phyloP scores from a whole-genome alignment of 2,113 vertebrate species.

The Jacana jacana region DNA sequence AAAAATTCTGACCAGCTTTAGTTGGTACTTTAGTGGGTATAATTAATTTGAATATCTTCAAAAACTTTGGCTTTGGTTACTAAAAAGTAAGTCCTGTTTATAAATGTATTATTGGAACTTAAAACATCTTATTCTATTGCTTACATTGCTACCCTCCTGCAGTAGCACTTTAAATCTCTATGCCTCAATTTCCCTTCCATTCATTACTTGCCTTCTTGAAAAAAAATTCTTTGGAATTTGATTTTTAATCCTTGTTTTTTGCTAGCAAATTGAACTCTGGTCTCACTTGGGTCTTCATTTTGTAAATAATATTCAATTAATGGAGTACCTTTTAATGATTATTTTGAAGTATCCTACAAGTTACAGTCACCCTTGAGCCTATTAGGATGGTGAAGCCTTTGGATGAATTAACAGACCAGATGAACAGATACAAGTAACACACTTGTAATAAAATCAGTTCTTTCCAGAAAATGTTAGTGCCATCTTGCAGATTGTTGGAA shows the following conservation, averaged over 20 bases:
- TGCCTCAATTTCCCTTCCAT: neutral
- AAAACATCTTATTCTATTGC: neutral
- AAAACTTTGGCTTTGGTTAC: no score
- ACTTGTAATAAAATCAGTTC: neutral
- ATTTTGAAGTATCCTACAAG: neutral
- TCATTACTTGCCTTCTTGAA: neutral
- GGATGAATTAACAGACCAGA: constrained; percentile 43
- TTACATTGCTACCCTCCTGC: neutral
- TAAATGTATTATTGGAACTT: neutral
- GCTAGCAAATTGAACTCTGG: neutral
- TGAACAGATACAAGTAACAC: neutral
- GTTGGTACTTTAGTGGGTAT: no score
- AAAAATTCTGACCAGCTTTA: neutral
- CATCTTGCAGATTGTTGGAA: constrained; percentile 52
- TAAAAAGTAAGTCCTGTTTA: neutral
- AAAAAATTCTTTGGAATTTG: neutral
- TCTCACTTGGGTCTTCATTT: neutral
- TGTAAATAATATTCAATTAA: neutral
- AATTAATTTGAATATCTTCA: neutral
- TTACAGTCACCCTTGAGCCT: neutral
- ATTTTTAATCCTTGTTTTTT: neutral
- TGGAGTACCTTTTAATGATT: neutral
- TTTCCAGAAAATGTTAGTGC: constrained; percentile 29
- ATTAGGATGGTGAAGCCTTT: neutral
- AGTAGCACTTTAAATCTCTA: neutral